A percentile compares a stretch with the other conserved stretches of the same genome.
Conservation (phyloP, 2,797 vertebrate species). For the Neostethus bicornis region DNA sequence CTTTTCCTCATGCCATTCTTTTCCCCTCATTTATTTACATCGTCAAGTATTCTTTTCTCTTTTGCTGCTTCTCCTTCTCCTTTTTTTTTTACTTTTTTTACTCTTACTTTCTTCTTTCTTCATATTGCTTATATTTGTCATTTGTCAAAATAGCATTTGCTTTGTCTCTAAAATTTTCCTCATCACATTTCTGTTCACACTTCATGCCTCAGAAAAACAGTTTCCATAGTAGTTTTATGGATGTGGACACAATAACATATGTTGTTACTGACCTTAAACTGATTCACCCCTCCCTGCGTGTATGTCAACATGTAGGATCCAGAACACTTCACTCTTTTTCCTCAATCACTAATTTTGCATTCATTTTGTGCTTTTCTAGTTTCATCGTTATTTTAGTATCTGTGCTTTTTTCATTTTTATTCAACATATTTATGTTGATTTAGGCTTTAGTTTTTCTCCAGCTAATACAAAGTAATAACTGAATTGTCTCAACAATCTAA, state of each 20-base stretch:
- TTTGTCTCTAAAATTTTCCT: constrained; percentile 16
- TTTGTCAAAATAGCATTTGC: constrained; percentile 16
- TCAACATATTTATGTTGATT: constrained; percentile 12
- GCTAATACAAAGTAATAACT: neutral
- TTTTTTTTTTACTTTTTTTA: constrained; percentile 13
- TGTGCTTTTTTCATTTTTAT: constrained; percentile 46
- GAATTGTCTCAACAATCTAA: neutral
- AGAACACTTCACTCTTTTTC: constrained; percentile 64
- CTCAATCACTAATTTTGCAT: constrained; percentile 29
- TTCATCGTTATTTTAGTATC: too few species aligned
- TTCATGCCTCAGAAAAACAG: constrained; percentile 6
- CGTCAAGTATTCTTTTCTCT: neutral
- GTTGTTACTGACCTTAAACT: constrained; percentile 29
- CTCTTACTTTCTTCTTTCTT: neutral
- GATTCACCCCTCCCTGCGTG: constrained; percentile 20
- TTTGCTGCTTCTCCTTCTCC: constrained; percentile 13
- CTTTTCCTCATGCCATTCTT: constrained; percentile 18
- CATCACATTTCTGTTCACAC: constrained; percentile 30
- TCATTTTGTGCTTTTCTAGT: constrained; percentile 47
- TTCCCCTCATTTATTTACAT: constrained; percentile 36
- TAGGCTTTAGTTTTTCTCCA: constrained; percentile 8
- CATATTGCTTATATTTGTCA: constrained; percentile 2
- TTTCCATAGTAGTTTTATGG: constrained; percentile 8
- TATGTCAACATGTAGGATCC: constrained; percentile 72
- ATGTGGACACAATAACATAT: constrained; percentile 28